A percentile compares a stretch with the other conserved stretches of the same genome.
Conservation (phyloP, 2,113 vertebrate genomes). For the Chloebia gouldiae region DNA sequence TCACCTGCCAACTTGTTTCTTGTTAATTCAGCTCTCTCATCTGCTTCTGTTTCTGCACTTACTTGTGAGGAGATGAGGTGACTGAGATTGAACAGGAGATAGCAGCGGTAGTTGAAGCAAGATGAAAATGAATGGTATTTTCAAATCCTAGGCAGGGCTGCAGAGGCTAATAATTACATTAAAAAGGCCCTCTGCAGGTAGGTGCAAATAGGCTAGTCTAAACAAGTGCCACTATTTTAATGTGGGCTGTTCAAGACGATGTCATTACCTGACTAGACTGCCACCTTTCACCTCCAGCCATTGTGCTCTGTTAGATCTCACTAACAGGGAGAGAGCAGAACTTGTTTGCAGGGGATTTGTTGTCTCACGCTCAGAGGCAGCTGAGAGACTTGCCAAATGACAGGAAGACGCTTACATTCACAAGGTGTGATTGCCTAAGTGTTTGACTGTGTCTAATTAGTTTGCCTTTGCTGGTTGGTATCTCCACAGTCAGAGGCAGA, state of each 20-base stretch:
- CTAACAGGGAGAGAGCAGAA: constrained; percentile 77
- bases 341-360: constrained; percentile 76
- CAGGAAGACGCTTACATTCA: constrained; percentile 88
- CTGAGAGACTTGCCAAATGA: constrained; percentile 90
- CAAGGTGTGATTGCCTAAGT: constrained; percentile 91
- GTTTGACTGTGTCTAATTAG: constrained; percentile 89
- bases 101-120: constrained; percentile 74
- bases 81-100: constrained; percentile 61
- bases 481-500: constrained; percentile 82
- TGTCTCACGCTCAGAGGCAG: constrained; percentile 85
- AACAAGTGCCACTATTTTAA: constrained; percentile 80
- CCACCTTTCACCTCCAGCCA: constrained; percentile 83
- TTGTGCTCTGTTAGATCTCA: constrained; percentile 81
- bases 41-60: constrained; percentile 72
- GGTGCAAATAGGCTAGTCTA: constrained; percentile 86
- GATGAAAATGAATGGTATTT: constrained; percentile 85
- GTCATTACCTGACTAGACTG: constrained; percentile 80
- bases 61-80: constrained; percentile 72
- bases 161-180: constrained; percentile 84
- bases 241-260: constrained; percentile 75
- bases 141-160: constrained; percentile 76
- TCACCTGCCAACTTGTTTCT: constrained; percentile 81
- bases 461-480: constrained; percentile 83
- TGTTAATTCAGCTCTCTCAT: constrained; percentile 78
- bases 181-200: constrained; percentile 84